These are phyloP conservation scores for Zaprionus obscuricornis DNA, from an alignment of 2,888 invertebrate species.

Conservation along the genomic window DNA sequence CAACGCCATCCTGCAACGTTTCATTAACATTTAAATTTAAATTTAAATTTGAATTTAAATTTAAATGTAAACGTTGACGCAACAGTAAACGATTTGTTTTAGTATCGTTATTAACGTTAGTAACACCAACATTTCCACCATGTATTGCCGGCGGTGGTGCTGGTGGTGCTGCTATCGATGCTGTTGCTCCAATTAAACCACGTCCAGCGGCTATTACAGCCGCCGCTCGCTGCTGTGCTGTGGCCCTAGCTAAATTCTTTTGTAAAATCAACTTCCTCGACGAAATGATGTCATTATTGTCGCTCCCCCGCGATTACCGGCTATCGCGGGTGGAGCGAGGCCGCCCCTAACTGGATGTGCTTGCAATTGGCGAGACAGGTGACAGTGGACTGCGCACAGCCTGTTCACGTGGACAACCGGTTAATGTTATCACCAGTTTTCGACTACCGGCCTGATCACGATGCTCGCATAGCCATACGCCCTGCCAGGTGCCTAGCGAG, in stretches of 20 bases:
- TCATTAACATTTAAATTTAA: slow-evolving; percentile 76
- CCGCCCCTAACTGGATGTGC: slow-evolving; percentile 95
- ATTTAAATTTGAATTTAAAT: too few relatives aligned
- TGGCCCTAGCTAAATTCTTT: slow-evolving; percentile 83
- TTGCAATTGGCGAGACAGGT: slow-evolving; percentile 92
- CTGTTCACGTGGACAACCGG: slow-evolving; percentile 94
- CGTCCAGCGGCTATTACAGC: slow-evolving; percentile 70
- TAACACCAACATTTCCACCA: slow-evolving; percentile 24
- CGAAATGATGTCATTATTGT: slow-evolving; percentile 84
- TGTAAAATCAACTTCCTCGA: slow-evolving; percentile 83
- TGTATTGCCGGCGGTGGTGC: slow-evolving; percentile 17
- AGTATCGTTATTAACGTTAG: slow-evolving; percentile 43
- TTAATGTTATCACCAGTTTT: slow-evolving; percentile 94
- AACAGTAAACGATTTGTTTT: slow-evolving; percentile 74
- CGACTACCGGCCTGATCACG: slow-evolving; percentile 97
- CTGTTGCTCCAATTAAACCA: slow-evolving; percentile 55
- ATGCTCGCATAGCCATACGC: slow-evolving; percentile 99
- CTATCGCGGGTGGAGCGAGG: slow-evolving; percentile 86
- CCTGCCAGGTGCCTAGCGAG: slow-evolving; percentile 98
- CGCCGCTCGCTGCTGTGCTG: slow-evolving; percentile 79
- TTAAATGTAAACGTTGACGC: slow-evolving; percentile 79
- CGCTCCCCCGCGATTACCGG: slow-evolving; percentile 84
- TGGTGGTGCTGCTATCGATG: slow-evolving; percentile 43
- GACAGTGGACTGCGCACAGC: slow-evolving; percentile 92
- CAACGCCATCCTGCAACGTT: slow-evolving; percentile 73